Percentiles rank a stretch among this genome's conserved stretches.
phyloP scores from a whole-genome alignment of 2,888 invertebrate species.

The Scaptomyza parva region DNA sequence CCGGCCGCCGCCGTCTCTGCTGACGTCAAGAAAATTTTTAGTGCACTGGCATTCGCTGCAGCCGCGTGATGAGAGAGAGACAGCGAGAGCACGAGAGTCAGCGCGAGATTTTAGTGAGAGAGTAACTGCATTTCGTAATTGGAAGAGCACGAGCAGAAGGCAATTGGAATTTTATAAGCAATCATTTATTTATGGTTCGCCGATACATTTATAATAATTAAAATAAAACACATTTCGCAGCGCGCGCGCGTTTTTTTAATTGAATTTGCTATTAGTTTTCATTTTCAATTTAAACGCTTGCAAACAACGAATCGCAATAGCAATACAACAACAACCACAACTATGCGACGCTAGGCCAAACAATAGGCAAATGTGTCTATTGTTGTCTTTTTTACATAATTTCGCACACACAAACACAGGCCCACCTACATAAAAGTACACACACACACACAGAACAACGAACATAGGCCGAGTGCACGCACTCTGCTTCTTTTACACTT shows the following conservation, averaged over 20 bases:
- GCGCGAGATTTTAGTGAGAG: conserved; percentile 29
- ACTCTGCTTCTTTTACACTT: conserved; percentile 51
- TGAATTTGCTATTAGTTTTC: conserved; percentile 47
- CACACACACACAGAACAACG: conserved; percentile 30
- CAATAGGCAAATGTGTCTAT: conserved; percentile 56
- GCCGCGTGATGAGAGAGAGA: conserved; percentile 29
- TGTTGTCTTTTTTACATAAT: conserved; percentile 72
- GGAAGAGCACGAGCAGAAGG: conserved; percentile 39
- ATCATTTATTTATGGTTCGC: conserved; percentile 49
- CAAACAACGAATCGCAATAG: conserved; percentile 6
- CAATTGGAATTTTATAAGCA: conserved; percentile 59
- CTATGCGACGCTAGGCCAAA: conserved; percentile 36
- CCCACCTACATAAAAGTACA: conserved; percentile 21
- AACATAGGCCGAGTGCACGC: conserved; percentile 61
- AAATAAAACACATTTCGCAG: conserved; percentile 24
- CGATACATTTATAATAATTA: conserved; percentile 49
- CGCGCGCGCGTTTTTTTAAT: conserved; percentile 29
- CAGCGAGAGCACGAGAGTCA: conserved; percentile 12
- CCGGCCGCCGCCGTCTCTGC: conserved; percentile 47
- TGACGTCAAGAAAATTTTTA: conserved; percentile 59
- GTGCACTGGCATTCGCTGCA: conserved; percentile 64
- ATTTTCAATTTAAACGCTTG: conserved; percentile 40
- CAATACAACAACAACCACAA: conserved; percentile 22
- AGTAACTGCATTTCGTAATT: conserved; percentile 55
- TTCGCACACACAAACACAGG: conserved; percentile 55